phyloP scores from a whole-genome alignment of 2,888 invertebrate species.

The Nymphalis c-album region DNA sequence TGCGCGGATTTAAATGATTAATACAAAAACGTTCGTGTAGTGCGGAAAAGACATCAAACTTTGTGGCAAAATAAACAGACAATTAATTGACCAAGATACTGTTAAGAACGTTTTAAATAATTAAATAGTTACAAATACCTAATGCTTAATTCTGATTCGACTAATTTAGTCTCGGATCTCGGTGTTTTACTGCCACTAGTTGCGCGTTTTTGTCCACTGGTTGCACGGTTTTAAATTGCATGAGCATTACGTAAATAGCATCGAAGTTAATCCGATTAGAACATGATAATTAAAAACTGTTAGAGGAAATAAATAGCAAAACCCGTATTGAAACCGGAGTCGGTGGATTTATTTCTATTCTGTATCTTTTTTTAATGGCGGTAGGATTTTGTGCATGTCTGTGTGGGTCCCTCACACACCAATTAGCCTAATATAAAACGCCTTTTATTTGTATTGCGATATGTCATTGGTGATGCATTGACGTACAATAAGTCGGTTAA shows the following conservation, averaged over 20 bases:
- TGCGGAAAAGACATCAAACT: no score
- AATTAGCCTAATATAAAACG: no score
- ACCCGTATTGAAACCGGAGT: background rate
- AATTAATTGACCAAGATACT: no score
- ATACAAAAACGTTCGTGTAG: constrained; percentile 5
- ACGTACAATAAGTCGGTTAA: no score
- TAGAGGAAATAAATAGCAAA: background rate
- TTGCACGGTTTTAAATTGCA: constrained; percentile 5
- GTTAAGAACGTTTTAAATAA: no score
- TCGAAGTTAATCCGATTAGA: constrained; percentile 7
- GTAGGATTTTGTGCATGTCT: background rate
- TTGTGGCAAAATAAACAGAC: no score
- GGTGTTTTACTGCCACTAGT: constrained; percentile 8
- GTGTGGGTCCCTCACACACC: background rate
- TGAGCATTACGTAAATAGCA: constrained; percentile 6
- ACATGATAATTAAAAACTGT: constrained; percentile 8
- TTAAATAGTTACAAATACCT: background rate
- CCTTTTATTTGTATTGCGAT: no score
- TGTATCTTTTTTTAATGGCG: background rate
- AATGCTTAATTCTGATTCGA: background rate
- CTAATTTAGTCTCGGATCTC: background rate
- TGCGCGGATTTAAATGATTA: constrained; percentile 32
- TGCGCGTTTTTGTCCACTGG: constrained; percentile 2
- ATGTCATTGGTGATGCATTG: no score
- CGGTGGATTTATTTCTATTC: no score